These are phyloP conservation scores for Paratrypauchen microcephalus DNA, from an alignment of 2,797 vertebrate species.

Conservation along the genomic window DNA sequence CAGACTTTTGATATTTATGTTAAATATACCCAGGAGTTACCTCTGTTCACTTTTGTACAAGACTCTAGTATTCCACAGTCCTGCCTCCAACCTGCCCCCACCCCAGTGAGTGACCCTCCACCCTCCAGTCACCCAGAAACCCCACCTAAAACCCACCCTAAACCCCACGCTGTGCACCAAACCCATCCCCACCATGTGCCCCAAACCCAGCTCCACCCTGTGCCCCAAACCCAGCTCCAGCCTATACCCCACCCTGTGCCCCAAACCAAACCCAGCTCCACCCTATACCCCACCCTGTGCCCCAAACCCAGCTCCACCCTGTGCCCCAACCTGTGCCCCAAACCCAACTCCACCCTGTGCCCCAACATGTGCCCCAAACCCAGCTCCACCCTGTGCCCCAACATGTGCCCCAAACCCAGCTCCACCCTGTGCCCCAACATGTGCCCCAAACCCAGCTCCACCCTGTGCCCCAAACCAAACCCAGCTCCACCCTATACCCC, in stretches of 20 bases:
- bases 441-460: background rate
- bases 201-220: background rate
- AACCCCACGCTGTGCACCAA: background rate
- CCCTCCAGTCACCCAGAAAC: background rate
- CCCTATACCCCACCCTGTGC: too few relatives aligned
- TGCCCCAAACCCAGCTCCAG: background rate
- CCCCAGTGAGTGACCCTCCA: conserved; percentile 32
- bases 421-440: too few relatives aligned
- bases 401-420: too few relatives aligned
- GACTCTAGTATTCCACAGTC: conserved; percentile 74
- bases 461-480: background rate
- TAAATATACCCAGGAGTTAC: conserved; percentile 85
- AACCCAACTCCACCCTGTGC: too few relatives aligned
- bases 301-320: background rate
- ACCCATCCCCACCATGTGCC: too few relatives aligned
- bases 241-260: background rate
- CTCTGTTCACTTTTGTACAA: conserved; percentile 86
- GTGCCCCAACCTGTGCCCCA: background rate
- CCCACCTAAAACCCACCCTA: background rate
- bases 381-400: background rate
- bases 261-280: too few relatives aligned
- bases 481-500: background rate
- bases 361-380: background rate
- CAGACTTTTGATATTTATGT: conserved; percentile 86
- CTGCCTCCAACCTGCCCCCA: background rate